Evolutionary conservation across 2,113 vertebrate species (phyloP).

Genomic region (Alectura lathami): DNA sequence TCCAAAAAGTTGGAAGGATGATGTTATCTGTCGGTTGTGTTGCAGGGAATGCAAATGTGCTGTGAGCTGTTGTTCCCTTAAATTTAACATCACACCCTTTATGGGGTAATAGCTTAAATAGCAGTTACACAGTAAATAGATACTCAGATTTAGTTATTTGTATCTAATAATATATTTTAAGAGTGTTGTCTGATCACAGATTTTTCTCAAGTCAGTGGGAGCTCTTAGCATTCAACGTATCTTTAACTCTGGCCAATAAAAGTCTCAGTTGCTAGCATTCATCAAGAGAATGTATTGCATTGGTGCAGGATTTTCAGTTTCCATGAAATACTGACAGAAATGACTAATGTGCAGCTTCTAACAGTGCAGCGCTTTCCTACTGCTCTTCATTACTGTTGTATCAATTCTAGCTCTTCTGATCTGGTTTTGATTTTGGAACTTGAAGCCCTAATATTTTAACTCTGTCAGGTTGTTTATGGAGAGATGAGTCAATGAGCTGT

Average conservation of each 20-base stretch:
- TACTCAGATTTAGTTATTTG: background rate
- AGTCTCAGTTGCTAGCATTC: background rate
- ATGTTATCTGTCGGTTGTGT: background rate
- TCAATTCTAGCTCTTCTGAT: constrained; percentile 12
- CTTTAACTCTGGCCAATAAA: background rate
- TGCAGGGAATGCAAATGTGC: background rate
- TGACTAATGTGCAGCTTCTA: constrained; percentile 1
- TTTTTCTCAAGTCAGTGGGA: background rate
- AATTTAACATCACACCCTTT: background rate
- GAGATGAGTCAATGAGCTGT: constrained; percentile 10
- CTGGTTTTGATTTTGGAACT: constrained; percentile 32
- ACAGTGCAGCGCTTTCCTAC: background rate
- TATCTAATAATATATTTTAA: background rate
- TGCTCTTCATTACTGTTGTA: constrained; percentile 21
- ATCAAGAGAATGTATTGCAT: background rate
- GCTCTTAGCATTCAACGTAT: background rate
- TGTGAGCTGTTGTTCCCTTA: background rate
- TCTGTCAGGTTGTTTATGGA: constrained; percentile 5
- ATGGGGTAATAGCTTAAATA: background rate
- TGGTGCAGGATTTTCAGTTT: background rate
- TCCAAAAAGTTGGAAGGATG: background rate
- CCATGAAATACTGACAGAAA: background rate
- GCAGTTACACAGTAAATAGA: background rate
- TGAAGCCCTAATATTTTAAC: constrained; percentile 24
- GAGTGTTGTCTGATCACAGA: background rate